phyloP scores from a whole-genome alignment of 2,888 invertebrate species.

The Lasioglossum villosulum region DNA sequence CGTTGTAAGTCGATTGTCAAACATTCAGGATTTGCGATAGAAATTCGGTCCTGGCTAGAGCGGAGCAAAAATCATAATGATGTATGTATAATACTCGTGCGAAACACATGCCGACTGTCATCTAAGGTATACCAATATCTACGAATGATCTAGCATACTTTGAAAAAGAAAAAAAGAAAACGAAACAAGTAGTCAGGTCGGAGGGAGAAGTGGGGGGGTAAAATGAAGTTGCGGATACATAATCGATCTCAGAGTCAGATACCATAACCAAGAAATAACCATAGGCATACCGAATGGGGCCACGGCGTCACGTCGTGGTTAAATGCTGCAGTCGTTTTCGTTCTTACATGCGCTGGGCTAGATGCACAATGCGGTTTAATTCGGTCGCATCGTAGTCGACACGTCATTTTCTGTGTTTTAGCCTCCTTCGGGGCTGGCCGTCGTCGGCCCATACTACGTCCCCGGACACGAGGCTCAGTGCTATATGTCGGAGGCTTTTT shows the following conservation, averaged over 20 bases:
- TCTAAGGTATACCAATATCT: constrained; percentile 36
- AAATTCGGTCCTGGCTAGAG: constrained; percentile 49
- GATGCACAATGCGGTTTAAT: constrained; percentile 85
- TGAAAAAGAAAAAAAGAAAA: background rate
- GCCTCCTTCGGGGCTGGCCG: constrained; percentile 83
- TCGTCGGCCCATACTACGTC: constrained; percentile 83
- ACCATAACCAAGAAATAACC: constrained; percentile 50
- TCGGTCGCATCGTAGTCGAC: constrained; percentile 80
- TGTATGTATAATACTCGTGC: constrained; percentile 48
- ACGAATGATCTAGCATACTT: constrained; percentile 45
- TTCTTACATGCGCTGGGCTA: constrained; percentile 83
- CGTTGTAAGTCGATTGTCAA: background rate
- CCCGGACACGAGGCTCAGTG: constrained; percentile 86
- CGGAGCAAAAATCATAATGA: constrained; percentile 26
- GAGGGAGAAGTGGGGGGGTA: constrained; percentile 21
- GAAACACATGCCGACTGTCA: constrained; percentile 55
- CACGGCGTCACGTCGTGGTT: constrained; percentile 66
- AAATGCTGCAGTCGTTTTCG: constrained; percentile 66
- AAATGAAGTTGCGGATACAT: constrained; percentile 8
- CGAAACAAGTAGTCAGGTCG: constrained; percentile 18
- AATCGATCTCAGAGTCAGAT: constrained; percentile 32
- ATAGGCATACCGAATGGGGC: constrained; percentile 70
- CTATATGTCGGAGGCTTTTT: constrained; percentile 83
- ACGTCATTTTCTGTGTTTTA: constrained; percentile 74
- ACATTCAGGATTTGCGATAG: constrained; percentile 12